These are phyloP conservation scores for Phoenicopterus ruber DNA, from an alignment of 2,113 vertebrate genomes.

Conservation along the genomic window DNA sequence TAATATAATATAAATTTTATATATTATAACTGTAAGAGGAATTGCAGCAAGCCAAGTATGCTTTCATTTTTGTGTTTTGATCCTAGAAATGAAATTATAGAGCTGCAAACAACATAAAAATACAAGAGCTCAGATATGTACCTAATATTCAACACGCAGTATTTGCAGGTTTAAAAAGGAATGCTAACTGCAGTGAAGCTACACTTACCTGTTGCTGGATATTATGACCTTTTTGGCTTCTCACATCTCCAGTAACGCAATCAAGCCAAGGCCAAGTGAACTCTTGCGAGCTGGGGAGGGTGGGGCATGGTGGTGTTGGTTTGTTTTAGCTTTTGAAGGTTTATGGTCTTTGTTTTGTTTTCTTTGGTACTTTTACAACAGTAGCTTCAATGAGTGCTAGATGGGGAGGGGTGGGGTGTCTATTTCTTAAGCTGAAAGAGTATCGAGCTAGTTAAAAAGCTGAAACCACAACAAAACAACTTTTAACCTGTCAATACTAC, in stretches of 20 bases:
- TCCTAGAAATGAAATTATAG: not conserved
- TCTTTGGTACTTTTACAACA: not conserved
- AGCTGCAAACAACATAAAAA: not conserved
- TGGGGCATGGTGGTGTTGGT: fast-evolving
- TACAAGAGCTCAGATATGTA: not conserved
- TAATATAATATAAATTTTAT: not conserved
- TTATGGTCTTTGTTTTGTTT: not conserved
- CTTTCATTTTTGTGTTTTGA: not conserved
- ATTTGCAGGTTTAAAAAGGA: not conserved
- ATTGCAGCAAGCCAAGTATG: not conserved
- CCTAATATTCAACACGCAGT: not conserved
- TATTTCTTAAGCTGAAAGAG: not conserved
- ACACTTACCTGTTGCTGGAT: not conserved
- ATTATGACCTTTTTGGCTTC: not conserved
- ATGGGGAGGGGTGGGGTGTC: too few relatives aligned
- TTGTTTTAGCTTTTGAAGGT: not conserved
- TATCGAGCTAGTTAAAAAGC: not conserved
- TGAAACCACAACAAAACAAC: slow-evolving; percentile 15
- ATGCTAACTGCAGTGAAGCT: not conserved
- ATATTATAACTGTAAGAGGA: not conserved
- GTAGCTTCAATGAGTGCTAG: not conserved
- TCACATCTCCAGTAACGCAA: not conserved
- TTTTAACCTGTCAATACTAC: slow-evolving; percentile 5
- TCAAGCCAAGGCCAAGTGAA: not conserved
- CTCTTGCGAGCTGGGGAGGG: not conserved